Conservation (phyloP, 2,797 vertebrate species). For the Urophycis tenuis region DNA sequence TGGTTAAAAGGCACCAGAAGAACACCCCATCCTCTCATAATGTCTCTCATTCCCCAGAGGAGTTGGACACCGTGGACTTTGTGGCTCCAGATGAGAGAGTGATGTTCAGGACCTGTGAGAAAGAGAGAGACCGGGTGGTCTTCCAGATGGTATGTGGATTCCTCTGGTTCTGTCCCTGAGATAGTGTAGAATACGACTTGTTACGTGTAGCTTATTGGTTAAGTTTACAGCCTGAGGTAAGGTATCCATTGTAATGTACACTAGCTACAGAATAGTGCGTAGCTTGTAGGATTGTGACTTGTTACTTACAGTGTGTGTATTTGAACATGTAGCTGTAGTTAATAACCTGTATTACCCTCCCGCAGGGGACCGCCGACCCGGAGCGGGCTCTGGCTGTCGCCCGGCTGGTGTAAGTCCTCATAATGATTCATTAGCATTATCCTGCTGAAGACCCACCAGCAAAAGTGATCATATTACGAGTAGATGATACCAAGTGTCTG, state of each 20-base stretch:
- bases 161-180: no score
- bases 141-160: conserved; percentile 86
- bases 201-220: no score
- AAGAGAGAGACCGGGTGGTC: conserved; percentile 77
- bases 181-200: no score
- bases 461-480: neutral
- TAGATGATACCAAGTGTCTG: neutral
- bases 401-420: conserved; percentile 83
- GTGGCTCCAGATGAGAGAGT: conserved; percentile 88
- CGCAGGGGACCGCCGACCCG: conserved; percentile 87
- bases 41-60: conserved; percentile 56
- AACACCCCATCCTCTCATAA: neutral
- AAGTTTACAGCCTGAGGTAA: no score
- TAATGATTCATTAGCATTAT: neutral
- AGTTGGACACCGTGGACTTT: conserved; percentile 88
- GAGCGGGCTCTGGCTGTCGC: conserved; percentile 86
- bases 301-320: neutral
- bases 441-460: neutral
- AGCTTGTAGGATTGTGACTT: no score
- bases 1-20: neutral
- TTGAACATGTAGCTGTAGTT: neutral
- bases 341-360: neutral
- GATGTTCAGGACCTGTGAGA: conserved; percentile 88
- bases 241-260: no score
- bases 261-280: no score